These are phyloP conservation scores for Ametastegia equiseti DNA, from an alignment of 2,888 invertebrate genomes.

Conservation along the genomic window DNA sequence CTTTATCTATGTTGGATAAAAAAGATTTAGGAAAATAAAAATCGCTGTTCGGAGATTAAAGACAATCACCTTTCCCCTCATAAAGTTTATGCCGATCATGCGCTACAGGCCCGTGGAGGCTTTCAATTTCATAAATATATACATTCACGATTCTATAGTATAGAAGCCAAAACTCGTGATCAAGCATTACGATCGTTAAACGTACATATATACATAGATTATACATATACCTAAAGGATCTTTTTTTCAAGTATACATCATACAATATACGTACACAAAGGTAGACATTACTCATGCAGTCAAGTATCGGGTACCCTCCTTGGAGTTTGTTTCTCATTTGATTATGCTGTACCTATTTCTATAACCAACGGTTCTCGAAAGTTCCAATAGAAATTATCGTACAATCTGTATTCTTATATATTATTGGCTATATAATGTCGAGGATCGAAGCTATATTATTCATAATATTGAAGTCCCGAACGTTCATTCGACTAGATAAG, in stretches of 20 bases:
- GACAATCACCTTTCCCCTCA: background rate
- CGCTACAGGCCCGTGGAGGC: background rate
- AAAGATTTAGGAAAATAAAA: background rate
- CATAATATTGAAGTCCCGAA: too few species aligned
- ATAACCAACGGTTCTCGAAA: background rate
- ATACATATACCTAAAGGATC: too few species aligned
- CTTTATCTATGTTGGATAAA: background rate
- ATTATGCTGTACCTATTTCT: too few species aligned
- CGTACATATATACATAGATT: too few species aligned
- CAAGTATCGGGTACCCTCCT: background rate
- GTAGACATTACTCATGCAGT: background rate
- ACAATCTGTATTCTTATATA: background rate
- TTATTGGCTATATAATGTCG: background rate
- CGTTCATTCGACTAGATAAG: too few species aligned
- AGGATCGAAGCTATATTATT: background rate
- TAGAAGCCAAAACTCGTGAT: background rate
- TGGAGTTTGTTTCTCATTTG: background rate
- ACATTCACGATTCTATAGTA: constrained; percentile 8
- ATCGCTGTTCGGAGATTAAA: background rate
- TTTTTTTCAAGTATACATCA: background rate
- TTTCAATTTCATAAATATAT: constrained; percentile 7
- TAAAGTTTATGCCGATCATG: background rate
- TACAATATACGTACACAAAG: background rate
- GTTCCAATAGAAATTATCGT: background rate
- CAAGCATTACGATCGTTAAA: background rate